Conservation (phyloP, 64 coral and sea anemone genomes). For the Catalaphyllia jardinei region DNA sequence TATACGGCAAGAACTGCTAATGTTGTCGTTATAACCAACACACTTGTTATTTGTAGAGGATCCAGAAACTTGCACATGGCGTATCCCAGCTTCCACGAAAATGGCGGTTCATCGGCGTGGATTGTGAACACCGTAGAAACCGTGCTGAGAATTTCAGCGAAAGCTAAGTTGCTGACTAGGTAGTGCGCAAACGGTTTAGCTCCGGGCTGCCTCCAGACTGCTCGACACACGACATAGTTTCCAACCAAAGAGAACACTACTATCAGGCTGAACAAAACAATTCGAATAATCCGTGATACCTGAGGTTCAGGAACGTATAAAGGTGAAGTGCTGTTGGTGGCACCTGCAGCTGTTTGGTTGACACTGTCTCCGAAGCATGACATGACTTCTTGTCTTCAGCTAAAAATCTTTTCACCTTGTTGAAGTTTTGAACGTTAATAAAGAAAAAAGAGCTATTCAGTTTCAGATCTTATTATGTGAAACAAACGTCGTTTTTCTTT, state of each 20-base stretch:
- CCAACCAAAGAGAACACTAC: slow-evolving; percentile 39
- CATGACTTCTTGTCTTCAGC: neutral
- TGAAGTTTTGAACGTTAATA: neutral
- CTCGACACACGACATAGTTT: slow-evolving; percentile 51
- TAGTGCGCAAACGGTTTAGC: slow-evolving; percentile 50
- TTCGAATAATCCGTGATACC: neutral
- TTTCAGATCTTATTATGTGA: neutral
- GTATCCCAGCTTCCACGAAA: slow-evolving; percentile 76
- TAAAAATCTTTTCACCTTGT: neutral
- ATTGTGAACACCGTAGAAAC: slow-evolving; percentile 29
- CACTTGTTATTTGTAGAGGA: slow-evolving; percentile 64
- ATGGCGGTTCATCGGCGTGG: slow-evolving; percentile 50
- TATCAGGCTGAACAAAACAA: slow-evolving; percentile 33
- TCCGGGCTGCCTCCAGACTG: slow-evolving; percentile 24
- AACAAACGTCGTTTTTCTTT: neutral
- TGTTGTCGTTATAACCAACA: slow-evolving; percentile 68
- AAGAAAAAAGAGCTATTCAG: neutral
- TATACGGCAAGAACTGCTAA: slow-evolving; percentile 75
- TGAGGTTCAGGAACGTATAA: slow-evolving; percentile 28
- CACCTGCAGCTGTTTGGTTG: neutral
- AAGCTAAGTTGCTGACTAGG: slow-evolving; percentile 74
- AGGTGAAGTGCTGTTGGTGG: neutral
- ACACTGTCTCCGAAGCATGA: neutral
- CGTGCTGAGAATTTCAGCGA: slow-evolving; percentile 76
- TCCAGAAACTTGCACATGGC: slow-evolving; percentile 70